Evolutionary conservation across 2,113 vertebrate species (phyloP).

Genomic region (Butorides virescens): DNA sequence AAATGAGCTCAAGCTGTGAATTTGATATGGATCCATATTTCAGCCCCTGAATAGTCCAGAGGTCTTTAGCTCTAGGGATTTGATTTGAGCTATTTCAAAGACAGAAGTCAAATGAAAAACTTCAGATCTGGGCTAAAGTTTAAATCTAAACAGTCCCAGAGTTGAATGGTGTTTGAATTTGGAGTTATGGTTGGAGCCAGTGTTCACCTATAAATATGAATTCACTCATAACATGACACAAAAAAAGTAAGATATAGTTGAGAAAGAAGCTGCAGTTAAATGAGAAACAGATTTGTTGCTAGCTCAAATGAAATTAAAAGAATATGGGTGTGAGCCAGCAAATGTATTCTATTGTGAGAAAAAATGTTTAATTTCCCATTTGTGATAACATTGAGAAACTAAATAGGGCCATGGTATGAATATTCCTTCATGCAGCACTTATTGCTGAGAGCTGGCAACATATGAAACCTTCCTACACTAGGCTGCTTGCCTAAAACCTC

Average conservation of each 20-base stretch:
- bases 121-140: background rate
- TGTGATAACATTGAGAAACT: constrained; percentile 18
- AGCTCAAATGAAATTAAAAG: background rate
- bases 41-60: background rate
- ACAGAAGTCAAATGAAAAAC: background rate
- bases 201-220: background rate
- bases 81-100: background rate
- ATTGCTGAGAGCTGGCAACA: background rate
- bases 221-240: background rate
- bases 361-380: constrained; percentile 43
- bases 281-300: constrained; percentile 38
- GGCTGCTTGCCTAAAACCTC: constrained; percentile 2
- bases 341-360: constrained; percentile 13
- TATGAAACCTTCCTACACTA: background rate
- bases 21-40: background rate
- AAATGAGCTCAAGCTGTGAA: constrained; percentile 6
- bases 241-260: background rate
- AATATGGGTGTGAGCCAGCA: background rate
- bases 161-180: background rate
- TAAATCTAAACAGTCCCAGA: background rate
- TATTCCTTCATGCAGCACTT: background rate
- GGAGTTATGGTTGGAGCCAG: background rate
- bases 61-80: background rate
- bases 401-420: background rate
- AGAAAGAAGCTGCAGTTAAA: constrained; percentile 26